Evolutionary conservation across 2,888 invertebrate genomes (phyloP).

Genomic region (Deladenus siricidicola): DNA sequence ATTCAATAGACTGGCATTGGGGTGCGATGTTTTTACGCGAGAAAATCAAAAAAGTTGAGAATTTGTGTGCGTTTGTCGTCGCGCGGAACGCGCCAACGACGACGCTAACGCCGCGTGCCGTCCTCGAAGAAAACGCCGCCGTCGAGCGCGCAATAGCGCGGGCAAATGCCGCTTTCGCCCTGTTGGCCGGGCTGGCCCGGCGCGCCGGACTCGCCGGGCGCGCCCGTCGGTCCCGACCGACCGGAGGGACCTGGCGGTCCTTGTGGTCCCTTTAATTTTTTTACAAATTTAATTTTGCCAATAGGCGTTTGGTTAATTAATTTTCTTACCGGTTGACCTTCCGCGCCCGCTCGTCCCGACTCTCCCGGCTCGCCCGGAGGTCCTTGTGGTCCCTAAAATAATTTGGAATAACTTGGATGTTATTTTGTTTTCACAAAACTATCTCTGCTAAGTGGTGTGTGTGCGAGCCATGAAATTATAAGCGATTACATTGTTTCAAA

Average conservation of each 20-base stretch:
- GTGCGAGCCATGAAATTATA: too few relatives aligned
- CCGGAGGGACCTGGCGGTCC: constrained; percentile 17
- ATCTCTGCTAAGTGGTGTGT: too few relatives aligned
- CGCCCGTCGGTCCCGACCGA: constrained; percentile 12
- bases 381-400: constrained; percentile 8
- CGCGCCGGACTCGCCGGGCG: background rate
- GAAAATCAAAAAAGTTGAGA: too few relatives aligned
- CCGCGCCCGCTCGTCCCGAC: constrained; percentile 11
- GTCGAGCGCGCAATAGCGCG: constrained; percentile 49
- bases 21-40: too few relatives aligned
- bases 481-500: too few relatives aligned
- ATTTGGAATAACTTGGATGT: background rate
- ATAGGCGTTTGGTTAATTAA: background rate
- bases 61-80: too few relatives aligned
- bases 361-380: constrained; percentile 6
- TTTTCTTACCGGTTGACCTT: constrained; percentile 6
- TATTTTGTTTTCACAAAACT: too few relatives aligned
- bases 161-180: constrained; percentile 46
- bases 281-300: background rate
- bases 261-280: constrained; percentile 9
- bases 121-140: constrained; percentile 53
- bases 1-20: too few relatives aligned
- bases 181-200: constrained; percentile 17
- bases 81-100: too few relatives aligned
- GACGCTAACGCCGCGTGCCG: constrained; percentile 32